Evolutionary conservation across 2,888 invertebrate genomes (phyloP).

Genomic region (Heliconius sara): DNA sequence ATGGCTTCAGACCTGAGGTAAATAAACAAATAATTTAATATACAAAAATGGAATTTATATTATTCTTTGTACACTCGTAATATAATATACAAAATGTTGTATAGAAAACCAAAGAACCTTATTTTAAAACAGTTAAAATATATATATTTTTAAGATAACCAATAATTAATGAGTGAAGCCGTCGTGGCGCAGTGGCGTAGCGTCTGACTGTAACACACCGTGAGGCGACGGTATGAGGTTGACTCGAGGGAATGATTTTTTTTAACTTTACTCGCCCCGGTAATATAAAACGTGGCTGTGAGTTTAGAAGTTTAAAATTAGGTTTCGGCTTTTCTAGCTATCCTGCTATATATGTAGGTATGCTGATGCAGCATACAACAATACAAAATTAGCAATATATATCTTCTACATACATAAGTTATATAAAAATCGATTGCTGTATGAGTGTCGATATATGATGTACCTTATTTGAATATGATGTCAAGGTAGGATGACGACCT

Average conservation of each 20-base stretch:
- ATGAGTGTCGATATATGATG: background rate
- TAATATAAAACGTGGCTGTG: background rate
- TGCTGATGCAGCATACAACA: background rate
- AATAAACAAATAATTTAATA: slow-evolving; percentile 22
- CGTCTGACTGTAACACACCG: background rate
- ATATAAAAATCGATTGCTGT: slow-evolving; percentile 4
- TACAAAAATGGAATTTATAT: background rate
- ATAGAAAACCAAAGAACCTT: background rate
- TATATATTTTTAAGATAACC: background rate
- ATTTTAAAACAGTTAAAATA: background rate
- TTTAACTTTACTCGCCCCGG: background rate
- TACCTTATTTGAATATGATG: slow-evolving; percentile 18
- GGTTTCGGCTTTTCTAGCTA: background rate
- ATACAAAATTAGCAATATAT: background rate
- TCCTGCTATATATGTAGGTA: background rate
- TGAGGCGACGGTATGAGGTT: background rate
- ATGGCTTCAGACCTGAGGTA: slow-evolving; percentile 84
- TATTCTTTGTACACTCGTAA: background rate
- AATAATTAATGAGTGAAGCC: background rate
- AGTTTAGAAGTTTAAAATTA: background rate
- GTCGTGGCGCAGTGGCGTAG: background rate
- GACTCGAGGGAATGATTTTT: background rate
- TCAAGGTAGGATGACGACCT: slow-evolving; percentile 27
- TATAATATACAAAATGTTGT: background rate
- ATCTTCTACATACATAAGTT: background rate